A percentile compares a stretch with the other conserved stretches of the same genome.
Conservation (phyloP, 2,888 invertebrate genomes). For the Arrhopalites spinosus region DNA sequence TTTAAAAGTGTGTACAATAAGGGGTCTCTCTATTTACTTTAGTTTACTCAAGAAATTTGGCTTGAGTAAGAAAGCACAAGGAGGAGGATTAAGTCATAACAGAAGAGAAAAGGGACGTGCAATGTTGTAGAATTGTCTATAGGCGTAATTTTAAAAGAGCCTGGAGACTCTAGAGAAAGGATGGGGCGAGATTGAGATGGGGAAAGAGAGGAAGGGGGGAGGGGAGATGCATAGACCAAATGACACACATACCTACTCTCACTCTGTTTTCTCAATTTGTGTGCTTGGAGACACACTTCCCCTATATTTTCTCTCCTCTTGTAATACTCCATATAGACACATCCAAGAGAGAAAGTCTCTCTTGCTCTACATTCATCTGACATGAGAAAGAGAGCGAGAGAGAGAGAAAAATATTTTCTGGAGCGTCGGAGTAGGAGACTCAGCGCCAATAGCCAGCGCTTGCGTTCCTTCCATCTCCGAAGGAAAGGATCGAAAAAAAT, state of each 20-base stretch:
- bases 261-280: no score
- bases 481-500: constrained; percentile 29
- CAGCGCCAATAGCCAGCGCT: constrained; percentile 37
- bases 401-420: constrained; percentile 11
- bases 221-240: background rate
- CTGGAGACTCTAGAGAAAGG: background rate
- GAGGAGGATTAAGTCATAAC: background rate
- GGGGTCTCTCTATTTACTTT: no score
- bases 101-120: background rate
- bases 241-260: no score
- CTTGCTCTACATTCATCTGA: no score
- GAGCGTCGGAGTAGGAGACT: constrained; percentile 13
- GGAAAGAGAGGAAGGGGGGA: background rate
- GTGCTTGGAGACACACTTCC: no score
- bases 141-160: no score
- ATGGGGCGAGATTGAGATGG: background rate
- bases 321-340: no score
- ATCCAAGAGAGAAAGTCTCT: no score
- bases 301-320: no score
- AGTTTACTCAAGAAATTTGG: no score
- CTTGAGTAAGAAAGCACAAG: background rate
- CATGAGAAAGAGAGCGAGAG: constrained; percentile 13
- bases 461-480: constrained; percentile 37
- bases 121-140: no score
- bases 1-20: no score